Evolutionary conservation across 2,113 vertebrate genomes (phyloP).

Genomic region (Perca fluviatilis): DNA sequence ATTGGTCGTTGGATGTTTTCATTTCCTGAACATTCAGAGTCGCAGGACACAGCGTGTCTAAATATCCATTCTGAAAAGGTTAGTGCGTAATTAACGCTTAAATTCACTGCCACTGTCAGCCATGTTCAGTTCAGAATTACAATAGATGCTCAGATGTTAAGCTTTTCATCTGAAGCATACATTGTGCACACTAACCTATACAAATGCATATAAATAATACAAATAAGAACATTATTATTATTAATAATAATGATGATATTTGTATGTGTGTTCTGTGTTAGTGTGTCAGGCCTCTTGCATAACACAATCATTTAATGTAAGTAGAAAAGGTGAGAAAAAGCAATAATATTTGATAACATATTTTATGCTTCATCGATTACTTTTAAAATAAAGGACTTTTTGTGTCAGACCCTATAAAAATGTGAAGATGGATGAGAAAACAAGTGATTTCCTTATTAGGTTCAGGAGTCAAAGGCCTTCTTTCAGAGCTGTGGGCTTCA

Average conservation of each 20-base stretch:
- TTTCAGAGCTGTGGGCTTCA: slow-evolving; percentile 95
- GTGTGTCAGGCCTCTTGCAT: slow-evolving; percentile 58
- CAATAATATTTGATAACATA: slow-evolving; percentile 86
- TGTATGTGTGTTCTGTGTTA: slow-evolving; percentile 8
- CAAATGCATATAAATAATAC: neutral
- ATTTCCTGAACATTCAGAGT: slow-evolving; percentile 78
- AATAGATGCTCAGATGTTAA: slow-evolving; percentile 53
- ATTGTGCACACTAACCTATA: slow-evolving; percentile 1
- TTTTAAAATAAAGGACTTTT: slow-evolving; percentile 92
- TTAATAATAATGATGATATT: neutral
- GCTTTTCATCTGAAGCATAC: slow-evolving; percentile 47
- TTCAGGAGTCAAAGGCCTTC: slow-evolving; percentile 98
- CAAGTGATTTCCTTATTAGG: slow-evolving; percentile 99
- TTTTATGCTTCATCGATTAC: slow-evolving; percentile 94
- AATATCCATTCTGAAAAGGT: slow-evolving; percentile 84
- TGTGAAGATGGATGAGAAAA: slow-evolving; percentile 93
- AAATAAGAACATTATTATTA: neutral
- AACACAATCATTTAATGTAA: slow-evolving; percentile 79
- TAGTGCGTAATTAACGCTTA: slow-evolving; percentile 81
- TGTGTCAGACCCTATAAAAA: slow-evolving; percentile 91
- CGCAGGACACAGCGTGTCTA: slow-evolving; percentile 71
- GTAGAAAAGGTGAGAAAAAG: slow-evolving; percentile 74
- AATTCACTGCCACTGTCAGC: slow-evolving; percentile 79
- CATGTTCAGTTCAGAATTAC: slow-evolving; percentile 73
- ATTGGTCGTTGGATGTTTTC: slow-evolving; percentile 79